Evolutionary conservation across 53 echinoderm and acorn worm species (phyloP), one percentile per base, ranked within the genome.

Genomic region (Echinarachnius parma): DNA sequence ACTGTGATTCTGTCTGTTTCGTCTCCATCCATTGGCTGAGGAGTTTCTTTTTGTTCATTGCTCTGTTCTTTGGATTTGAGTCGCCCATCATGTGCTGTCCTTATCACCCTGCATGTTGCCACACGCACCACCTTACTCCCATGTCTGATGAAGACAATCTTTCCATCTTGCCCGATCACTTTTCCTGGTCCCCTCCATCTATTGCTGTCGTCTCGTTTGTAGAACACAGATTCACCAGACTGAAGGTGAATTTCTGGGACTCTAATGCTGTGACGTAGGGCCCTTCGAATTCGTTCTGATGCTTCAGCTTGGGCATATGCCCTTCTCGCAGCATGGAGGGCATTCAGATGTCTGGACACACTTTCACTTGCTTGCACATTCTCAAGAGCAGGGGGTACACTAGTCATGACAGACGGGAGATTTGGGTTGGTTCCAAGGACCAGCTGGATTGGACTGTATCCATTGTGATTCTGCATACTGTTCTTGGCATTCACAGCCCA

Each of bases 401-500:
- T 76, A 4, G 24, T 62, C 64, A 76, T 31, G 21, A 64, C 70
- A 21, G 81, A 59, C 5, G 71, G 81, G 7, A 80, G 60, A 36
- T 42, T 67, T 13, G 80, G 80, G 31, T 68, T 66, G 3, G 36
- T 57, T 28, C 61, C 81, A n/a, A 44, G 34, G 3, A 70, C 81
- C n/a, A 80, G 34, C 52, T 81, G 72, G 25, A 70, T 60, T 23
- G 61, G 70, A 21, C 75, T 82, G 18, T 33, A 82, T 7, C 75
- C 75, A 63, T 45, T 57, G 19, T 75, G 75, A 54, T 82, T 82
- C 10, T 61, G 62, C 62, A 82, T 32, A 8, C 57, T 33, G 57
- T 82, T 82, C 10, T 74, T 81, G 28, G 81, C 82, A 75, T 82
- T 82, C 5, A 82, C 64, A 25, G 75, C 75, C 75, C 82, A 82